Conservation (phyloP, 2,113 vertebrate genomes). For the Natator depressus region DNA sequence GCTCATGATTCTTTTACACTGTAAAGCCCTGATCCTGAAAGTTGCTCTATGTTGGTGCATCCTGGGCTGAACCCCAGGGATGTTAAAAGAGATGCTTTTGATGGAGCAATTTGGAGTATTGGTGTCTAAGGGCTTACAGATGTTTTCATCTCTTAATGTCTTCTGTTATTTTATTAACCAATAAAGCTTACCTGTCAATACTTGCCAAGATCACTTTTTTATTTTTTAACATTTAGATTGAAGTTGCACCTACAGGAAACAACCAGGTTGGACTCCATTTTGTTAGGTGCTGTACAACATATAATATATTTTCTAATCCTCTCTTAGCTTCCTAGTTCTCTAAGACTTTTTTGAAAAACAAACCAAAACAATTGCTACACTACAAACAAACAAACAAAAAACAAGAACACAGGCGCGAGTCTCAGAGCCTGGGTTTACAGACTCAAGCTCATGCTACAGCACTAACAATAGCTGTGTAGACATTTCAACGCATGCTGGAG, state of each 20-base stretch:
- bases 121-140: neutral
- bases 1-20: neutral
- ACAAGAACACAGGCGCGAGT: neutral
- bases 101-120: neutral
- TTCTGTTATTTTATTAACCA: neutral
- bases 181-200: neutral
- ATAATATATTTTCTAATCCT: neutral
- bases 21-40: neutral
- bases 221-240: neutral
- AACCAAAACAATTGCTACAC: neutral
- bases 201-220: rapidly evolving
- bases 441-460: neutral
- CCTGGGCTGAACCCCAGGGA: neutral
- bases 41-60: neutral
- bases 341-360: neutral
- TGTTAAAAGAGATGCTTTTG: rapidly evolving
- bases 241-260: neutral
- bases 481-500: neutral
- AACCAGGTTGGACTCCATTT: neutral
- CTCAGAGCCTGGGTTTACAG: neutral
- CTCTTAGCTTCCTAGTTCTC: neutral
- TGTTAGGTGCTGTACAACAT: neutral
- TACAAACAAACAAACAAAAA: neutral
- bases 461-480: neutral
- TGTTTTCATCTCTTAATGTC: neutral